Evolutionary conservation across 2,888 invertebrate species (phyloP).

Genomic region (Drosophila tripunctata): DNA sequence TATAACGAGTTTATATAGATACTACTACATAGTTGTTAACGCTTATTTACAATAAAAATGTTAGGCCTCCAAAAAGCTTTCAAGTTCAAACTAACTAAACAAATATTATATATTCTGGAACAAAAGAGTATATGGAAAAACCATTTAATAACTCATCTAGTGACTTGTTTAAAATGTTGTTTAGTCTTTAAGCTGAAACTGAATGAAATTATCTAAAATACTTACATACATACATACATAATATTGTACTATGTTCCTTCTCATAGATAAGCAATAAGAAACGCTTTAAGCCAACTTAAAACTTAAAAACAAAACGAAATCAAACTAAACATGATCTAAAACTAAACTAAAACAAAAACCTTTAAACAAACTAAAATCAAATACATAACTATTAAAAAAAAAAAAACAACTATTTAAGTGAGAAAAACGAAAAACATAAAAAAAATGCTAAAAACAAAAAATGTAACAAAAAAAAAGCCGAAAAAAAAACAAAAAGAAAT

Average conservation of each 20-base stretch:
- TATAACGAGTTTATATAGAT: conserved; percentile 39
- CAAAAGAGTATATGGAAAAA: conserved; percentile 18
- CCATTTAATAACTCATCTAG: conserved; percentile 53
- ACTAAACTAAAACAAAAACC: conserved; percentile 44
- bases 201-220: conserved; percentile 38
- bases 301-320: conserved; percentile 67
- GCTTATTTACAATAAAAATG: conserved; percentile 62
- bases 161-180: conserved; percentile 74
- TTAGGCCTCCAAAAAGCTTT: conserved; percentile 46
- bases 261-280: conserved; percentile 80
- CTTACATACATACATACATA: conserved; percentile 31
- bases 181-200: conserved; percentile 71
- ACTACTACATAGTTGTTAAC: conserved; percentile 49
- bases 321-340: conserved; percentile 63
- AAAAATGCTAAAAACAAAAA: conserved; percentile 20
- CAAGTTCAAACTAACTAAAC: conserved; percentile 33
- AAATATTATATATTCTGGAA: conserved; percentile 26
- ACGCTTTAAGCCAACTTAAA: conserved; percentile 74
- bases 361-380: conserved; percentile 45
- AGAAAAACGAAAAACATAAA: conserved; percentile 10
- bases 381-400: too few relatives aligned
- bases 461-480: conserved; percentile 42
- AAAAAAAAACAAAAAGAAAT: too few relatives aligned
- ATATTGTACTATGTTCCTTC: conserved; percentile 78
- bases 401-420: conserved; percentile 37